Evolutionary conservation across 2,888 invertebrate species (phyloP).

Genomic region (Drosophila mimica): DNA sequence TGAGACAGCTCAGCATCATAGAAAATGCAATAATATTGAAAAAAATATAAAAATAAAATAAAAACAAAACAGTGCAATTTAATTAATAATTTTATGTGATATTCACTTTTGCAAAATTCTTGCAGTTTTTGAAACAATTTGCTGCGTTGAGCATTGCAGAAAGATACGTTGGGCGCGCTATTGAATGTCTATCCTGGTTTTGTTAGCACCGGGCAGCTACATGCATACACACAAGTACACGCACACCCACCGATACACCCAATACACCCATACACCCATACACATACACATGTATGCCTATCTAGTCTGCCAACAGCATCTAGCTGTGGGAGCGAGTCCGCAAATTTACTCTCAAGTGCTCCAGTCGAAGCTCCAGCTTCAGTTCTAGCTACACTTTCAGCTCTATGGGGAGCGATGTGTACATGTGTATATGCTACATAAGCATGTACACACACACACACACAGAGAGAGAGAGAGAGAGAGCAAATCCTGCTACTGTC

Average conservation of each 20-base stretch:
- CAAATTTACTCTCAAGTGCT: constrained; percentile 27
- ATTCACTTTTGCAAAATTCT: constrained; percentile 2
- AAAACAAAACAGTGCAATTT: not conserved
- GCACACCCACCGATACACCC: constrained; percentile 10
- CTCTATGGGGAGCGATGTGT: constrained; percentile 21
- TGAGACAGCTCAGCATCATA: not conserved
- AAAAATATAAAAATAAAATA: no score
- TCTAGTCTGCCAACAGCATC: constrained; percentile 11
- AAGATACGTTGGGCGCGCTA: constrained; percentile 47
- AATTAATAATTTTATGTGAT: not conserved
- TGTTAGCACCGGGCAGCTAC: constrained; percentile 59
- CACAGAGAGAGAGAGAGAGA: constrained; percentile 6
- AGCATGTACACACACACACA: constrained; percentile 35
- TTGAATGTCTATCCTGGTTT: constrained; percentile 44
- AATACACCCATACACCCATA: constrained; percentile 11
- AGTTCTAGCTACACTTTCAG: constrained; percentile 2
- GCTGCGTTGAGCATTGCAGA: constrained; percentile 37
- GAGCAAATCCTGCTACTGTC: constrained; percentile 5
- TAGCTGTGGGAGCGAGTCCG: constrained; percentile 24
- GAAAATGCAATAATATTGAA: not conserved
- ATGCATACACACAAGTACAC: constrained; percentile 28
- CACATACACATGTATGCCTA: constrained; percentile 6
- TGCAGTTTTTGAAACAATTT: constrained; percentile 47
- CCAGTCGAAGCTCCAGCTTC: constrained; percentile 10
- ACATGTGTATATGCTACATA: constrained; percentile 8